These are phyloP conservation scores for Azemiops feae DNA, from an alignment of 2,113 vertebrate genomes.

Conservation along the genomic window DNA sequence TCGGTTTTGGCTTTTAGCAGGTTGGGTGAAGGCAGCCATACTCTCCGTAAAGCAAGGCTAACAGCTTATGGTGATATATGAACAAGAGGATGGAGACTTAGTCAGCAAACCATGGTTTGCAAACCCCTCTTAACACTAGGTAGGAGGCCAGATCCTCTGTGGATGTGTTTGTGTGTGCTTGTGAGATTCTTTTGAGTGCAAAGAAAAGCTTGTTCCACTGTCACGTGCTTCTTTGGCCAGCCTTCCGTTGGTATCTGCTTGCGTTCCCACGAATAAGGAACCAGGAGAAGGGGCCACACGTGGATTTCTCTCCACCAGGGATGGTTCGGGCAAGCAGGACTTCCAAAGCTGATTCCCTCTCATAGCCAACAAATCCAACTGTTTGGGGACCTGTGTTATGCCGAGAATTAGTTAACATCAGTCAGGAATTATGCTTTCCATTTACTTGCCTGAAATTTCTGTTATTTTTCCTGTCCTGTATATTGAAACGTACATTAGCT, in stretches of 20 bases:
- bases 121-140: background rate
- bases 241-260: background rate
- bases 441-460: constrained; percentile 40
- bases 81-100: background rate
- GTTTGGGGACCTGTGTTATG: background rate
- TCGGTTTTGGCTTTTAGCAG: too few species aligned
- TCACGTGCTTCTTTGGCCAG: background rate
- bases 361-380: background rate
- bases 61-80: background rate
- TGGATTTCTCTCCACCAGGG: background rate
- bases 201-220: background rate
- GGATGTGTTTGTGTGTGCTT: background rate
- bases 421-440: constrained; percentile 10
- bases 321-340: background rate
- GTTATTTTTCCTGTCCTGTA: constrained; percentile 1
- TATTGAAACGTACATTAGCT: constrained; percentile 56
- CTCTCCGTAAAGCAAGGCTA: too few species aligned
- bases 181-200: background rate
- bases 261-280: background rate
- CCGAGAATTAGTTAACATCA: constrained; percentile 24
- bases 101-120: background rate
- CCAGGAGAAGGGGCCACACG: too few species aligned
- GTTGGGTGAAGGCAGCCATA: too few species aligned
- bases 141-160: background rate
- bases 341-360: background rate